A percentile compares a stretch with the other conserved stretches of the same genome.
phyloP scores from a whole-genome alignment of 2,113 vertebrate genomes.

The Rhinoderma darwinii region DNA sequence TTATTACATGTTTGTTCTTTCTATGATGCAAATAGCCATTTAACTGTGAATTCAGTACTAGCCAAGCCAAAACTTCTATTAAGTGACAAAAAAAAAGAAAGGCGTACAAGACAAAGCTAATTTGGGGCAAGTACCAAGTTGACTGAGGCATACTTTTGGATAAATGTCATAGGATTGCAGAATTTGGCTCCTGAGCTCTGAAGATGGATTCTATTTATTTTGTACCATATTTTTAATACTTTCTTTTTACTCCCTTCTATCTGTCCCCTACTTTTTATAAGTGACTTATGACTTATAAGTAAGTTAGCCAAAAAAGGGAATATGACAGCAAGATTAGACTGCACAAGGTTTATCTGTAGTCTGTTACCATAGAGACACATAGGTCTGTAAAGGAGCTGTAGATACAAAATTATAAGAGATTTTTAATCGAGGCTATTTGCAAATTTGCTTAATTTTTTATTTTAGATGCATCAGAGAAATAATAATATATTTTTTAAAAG shows the following conservation, averaged over 20 bases:
- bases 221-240: not conserved
- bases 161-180: no score
- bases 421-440: not conserved
- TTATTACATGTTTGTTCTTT: not conserved
- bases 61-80: no score
- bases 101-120: no score
- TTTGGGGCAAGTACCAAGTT: no score
- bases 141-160: no score
- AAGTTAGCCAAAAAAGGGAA: not conserved
- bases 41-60: no score
- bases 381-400: not conserved
- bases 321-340: not conserved
- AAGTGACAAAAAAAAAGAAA: no score
- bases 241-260: not conserved
- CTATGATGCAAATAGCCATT: no score
- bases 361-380: not conserved
- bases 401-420: not conserved
- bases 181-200: no score
- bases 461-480: not conserved
- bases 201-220: no score
- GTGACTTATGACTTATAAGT: not conserved
- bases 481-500: no score
- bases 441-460: not conserved
- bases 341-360: not conserved
- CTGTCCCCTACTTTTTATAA: not conserved